A percentile compares a stretch with the other conserved stretches of the same genome.
Conservation (phyloP, 2,113 vertebrate genomes). For the Saguinus midas region DNA sequence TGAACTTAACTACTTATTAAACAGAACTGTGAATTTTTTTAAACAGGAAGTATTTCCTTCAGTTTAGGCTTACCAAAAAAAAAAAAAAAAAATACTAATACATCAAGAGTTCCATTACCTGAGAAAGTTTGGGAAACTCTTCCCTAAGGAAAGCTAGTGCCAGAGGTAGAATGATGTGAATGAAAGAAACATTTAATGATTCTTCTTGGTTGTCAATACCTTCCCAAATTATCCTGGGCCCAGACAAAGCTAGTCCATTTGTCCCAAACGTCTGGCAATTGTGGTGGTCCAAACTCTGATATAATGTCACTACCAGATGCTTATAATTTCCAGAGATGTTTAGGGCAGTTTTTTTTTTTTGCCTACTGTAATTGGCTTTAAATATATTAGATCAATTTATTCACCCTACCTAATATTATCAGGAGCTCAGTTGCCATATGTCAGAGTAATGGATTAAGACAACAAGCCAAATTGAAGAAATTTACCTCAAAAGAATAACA, state of each 20-base stretch:
- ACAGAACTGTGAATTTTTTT: neutral
- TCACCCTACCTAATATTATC: neutral
- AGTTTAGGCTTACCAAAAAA: neutral
- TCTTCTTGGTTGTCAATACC: neutral
- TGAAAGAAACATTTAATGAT: neutral
- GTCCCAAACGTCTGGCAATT: neutral
- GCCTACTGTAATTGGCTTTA: neutral
- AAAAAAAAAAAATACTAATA: neutral
- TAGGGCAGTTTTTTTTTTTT: neutral
- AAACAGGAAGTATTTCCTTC: neutral
- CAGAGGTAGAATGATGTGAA: neutral
- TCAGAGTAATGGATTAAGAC: neutral
- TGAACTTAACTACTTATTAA: neutral
- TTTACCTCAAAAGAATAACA: too few relatives aligned
- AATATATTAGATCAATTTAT: neutral
- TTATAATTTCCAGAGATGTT: neutral
- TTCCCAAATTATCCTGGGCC: neutral
- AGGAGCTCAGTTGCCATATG: neutral
- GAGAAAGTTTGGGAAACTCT: neutral
- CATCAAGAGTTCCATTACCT: neutral
- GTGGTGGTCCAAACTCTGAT: neutral
- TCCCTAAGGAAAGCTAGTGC: neutral
- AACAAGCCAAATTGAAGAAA: neutral
- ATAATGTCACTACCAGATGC: neutral
- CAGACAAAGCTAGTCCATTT: neutral